Evolutionary conservation across 2,888 invertebrate species (phyloP).

Genomic region (Apeira syringaria): DNA sequence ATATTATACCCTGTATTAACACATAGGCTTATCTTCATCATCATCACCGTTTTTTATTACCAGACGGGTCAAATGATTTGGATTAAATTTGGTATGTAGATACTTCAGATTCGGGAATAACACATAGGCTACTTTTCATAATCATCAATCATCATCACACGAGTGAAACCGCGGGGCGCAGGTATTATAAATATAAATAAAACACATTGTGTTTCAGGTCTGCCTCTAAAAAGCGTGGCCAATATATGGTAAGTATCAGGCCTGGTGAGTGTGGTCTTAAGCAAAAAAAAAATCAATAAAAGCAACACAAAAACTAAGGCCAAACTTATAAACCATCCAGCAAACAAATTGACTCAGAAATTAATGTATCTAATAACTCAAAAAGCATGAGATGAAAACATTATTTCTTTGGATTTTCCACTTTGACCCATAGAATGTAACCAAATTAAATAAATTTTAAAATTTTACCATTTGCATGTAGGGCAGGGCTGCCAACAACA

Average conservation of each 20-base stretch:
- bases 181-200: no score
- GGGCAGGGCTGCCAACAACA: constrained; percentile 2
- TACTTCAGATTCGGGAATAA: no score
- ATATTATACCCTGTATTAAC: no score
- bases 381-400: not conserved
- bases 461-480: constrained; percentile 2
- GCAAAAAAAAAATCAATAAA: constrained; percentile 26
- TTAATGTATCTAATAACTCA: constrained; percentile 32
- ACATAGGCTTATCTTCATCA: no score
- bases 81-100: no score
- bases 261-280: constrained; percentile 40
- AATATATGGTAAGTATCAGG: constrained; percentile 44
- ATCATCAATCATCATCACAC: no score
- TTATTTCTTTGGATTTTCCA: constrained; percentile 39
- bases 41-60: no score
- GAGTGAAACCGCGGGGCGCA: no score
- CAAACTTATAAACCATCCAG: constrained; percentile 30
- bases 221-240: constrained; percentile 39
- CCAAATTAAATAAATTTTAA: constrained; percentile 10
- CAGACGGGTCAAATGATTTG: no score
- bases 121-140: no score
- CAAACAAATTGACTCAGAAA: constrained; percentile 28
- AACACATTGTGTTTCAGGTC: constrained; percentile 31
- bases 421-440: constrained; percentile 43
- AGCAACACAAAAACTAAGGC: constrained; percentile 31